phyloP scores from a whole-genome alignment of 2,888 invertebrate species.

The Pycnomerus fuliginosus region DNA sequence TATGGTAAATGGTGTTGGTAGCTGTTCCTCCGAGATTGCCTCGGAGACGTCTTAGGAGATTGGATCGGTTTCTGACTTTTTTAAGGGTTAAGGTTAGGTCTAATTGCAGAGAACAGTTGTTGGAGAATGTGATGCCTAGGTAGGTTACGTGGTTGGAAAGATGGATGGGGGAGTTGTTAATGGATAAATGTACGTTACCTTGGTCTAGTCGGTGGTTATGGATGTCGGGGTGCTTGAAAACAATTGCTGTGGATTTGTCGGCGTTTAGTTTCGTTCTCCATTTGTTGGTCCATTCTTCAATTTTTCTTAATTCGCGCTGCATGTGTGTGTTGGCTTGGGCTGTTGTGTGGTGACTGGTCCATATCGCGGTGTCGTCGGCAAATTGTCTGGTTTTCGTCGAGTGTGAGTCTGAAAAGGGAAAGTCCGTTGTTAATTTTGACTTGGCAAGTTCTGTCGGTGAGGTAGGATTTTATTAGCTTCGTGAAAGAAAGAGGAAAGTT shows the following conservation, averaged over 20 bases:
- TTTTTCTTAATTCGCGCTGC: not conserved
- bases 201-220: not conserved
- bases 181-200: too few species aligned
- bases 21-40: not conserved
- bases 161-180: not conserved
- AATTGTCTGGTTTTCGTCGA: not conserved
- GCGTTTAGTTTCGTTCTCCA: slow-evolving; percentile 4
- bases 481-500: not conserved
- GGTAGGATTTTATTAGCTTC: not conserved
- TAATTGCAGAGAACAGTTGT: not conserved
- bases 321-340: not conserved
- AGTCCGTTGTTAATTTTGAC: not conserved
- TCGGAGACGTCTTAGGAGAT: not conserved
- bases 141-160: not conserved
- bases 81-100: slow-evolving; percentile 1
- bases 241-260: slow-evolving; percentile 4
- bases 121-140: slow-evolving; percentile 3
- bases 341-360: not conserved
- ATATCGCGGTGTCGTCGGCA: slow-evolving; percentile 7
- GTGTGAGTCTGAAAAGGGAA: not conserved
- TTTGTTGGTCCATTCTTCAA: slow-evolving; percentile 2
- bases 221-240: not conserved
- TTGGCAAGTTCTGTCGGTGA: not conserved
- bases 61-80: slow-evolving; percentile 1
- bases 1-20: not conserved